Evolutionary conservation across 2,888 invertebrate species (phyloP).

Genomic region (Ecliptopera silaceata): DNA sequence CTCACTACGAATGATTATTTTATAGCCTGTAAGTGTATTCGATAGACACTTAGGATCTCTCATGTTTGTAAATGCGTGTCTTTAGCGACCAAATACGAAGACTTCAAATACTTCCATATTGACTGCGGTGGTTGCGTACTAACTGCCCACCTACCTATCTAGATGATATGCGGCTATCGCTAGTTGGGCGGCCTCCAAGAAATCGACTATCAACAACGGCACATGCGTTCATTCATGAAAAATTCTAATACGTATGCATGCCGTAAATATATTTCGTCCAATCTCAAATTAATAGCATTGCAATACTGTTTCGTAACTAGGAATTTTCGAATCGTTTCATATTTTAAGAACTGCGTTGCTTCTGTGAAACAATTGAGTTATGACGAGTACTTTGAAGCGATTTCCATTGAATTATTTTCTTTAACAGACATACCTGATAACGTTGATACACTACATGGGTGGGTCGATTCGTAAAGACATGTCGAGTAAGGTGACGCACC

Average conservation of each 20-base stretch:
- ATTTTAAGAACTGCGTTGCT: constrained; percentile 5
- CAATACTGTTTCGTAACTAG: constrained; percentile 5
- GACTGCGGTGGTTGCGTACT: constrained; percentile 17
- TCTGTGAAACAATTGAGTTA: neutral
- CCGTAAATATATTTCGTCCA: constrained; percentile 24
- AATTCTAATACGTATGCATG: constrained; percentile 35
- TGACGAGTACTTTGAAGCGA: constrained; percentile 5
- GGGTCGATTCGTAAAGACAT: constrained; percentile 97
- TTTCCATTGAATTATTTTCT: constrained; percentile 9
- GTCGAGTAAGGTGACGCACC: constrained; percentile 94
- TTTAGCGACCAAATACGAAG: constrained; percentile 2
- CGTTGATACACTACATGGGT: constrained; percentile 97
- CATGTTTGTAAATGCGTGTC: constrained; percentile 7
- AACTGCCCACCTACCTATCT: constrained; percentile 31
- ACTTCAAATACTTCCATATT: constrained; percentile 18
- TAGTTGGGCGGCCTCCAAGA: constrained; percentile 40
- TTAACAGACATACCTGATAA: constrained; percentile 90
- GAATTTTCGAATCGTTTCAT: neutral
- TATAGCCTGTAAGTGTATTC: neutral
- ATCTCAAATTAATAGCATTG: constrained; percentile 20
- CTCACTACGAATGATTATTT: neutral
- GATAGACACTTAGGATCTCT: constrained; percentile 6
- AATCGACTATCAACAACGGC: constrained; percentile 38
- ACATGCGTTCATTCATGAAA: constrained; percentile 43
- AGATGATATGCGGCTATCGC: constrained; percentile 33